Conservation (phyloP, 2,888 invertebrate genomes). For the Leucoptera coffeella region DNA sequence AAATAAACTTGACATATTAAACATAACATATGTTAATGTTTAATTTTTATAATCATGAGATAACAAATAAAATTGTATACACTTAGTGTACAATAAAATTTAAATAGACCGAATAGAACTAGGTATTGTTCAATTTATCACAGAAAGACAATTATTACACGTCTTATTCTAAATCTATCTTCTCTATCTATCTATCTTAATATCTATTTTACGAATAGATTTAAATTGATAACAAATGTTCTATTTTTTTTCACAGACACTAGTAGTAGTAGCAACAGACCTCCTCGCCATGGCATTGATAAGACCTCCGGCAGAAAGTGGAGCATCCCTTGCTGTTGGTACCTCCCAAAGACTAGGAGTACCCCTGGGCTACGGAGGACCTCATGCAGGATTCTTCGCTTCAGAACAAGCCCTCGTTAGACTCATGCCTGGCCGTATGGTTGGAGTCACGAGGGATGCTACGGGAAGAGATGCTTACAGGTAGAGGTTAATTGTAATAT, state of each 20-base stretch:
- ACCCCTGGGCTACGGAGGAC: constrained; percentile 94
- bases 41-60: too few relatives aligned
- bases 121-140: too few relatives aligned
- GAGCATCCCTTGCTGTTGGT: constrained; percentile 92
- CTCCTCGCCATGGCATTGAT: constrained; percentile 84
- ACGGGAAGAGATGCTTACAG: constrained; percentile 82
- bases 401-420: constrained; percentile 82
- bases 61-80: too few relatives aligned
- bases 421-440: constrained; percentile 96
- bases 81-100: too few relatives aligned
- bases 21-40: too few relatives aligned
- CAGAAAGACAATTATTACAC: too few relatives aligned
- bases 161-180: too few relatives aligned
- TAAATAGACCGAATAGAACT: too few relatives aligned
- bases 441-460: constrained; percentile 91
- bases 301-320: constrained; percentile 92
- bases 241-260: constrained; percentile 65
- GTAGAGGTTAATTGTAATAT: too few relatives aligned
- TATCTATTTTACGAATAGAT: neutral
- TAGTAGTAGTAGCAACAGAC: constrained; percentile 92
- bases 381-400: constrained; percentile 97
- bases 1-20: too few relatives aligned
- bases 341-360: constrained; percentile 94
- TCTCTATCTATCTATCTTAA: constrained; percentile 3
- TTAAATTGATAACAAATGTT: too few relatives aligned